A percentile compares a stretch with the other conserved stretches of the same genome.
phyloP scores from a whole-genome alignment of 2,113 vertebrate genomes.

The Bubalus kerabau region DNA sequence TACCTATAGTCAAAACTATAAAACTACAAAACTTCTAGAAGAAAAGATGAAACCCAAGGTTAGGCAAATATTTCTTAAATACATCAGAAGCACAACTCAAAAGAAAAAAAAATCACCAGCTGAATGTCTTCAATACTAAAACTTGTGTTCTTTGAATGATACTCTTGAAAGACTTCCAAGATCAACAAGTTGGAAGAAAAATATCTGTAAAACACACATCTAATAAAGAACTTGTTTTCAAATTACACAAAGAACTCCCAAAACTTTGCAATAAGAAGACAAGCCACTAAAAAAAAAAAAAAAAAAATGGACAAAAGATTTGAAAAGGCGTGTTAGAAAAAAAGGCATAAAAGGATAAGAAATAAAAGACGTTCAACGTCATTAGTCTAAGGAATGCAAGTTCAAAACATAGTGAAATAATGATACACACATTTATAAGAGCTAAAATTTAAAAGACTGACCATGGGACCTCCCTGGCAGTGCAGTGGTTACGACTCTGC shows the following conservation, averaged over 20 bases:
- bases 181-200: not conserved
- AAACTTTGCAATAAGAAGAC: not conserved
- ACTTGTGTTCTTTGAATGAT: not conserved
- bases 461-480: not conserved
- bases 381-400: not conserved
- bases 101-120: not conserved
- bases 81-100: not conserved
- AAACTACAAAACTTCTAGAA: not conserved
- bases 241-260: not conserved
- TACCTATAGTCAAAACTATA: not conserved
- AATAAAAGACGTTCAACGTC: not conserved
- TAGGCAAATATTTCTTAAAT: not conserved
- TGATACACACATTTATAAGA: not conserved
- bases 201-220: not conserved
- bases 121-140: not conserved
- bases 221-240: not conserved
- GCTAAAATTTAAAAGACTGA: not conserved
- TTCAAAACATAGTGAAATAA: not conserved
- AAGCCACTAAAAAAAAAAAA: not conserved
- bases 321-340: not conserved
- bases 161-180: not conserved
- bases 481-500: not conserved
- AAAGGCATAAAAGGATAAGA: not conserved
- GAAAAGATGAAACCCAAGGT: not conserved
- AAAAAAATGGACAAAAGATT: not conserved